Base-by-base conservation (phyloP, 2,888 invertebrate species). In the Lasioglossum villosulum region DNA sequence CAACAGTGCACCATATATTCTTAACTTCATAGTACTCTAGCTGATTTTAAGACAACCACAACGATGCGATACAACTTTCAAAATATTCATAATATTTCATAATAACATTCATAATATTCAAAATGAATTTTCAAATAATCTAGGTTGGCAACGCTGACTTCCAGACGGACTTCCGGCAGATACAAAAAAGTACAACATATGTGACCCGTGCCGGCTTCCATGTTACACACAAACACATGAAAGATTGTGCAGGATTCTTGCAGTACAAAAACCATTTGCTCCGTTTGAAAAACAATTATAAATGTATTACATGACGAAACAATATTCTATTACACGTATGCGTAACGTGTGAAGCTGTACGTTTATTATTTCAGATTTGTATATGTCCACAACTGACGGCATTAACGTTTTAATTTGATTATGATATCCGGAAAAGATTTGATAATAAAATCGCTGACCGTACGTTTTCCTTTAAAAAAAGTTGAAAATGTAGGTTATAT, bases 91-190 rank as follows among this genome's bases (percentile, higher is more conserved):
- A 37, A 4, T 37, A 37, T 37, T 37, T 37, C 4, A 37, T 37
- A 37, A 37, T 37, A 37, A 37, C 4, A 37, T 37, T 37, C 37
- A 37, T 37, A 37, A 37, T 37, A 37, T 37, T 37, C 37, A 37
- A 37, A 37, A 37, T 37, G 37, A 37, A 37, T 4, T 37, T 37
- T 42, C 42, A 42, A 42, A 42, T 14, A 14, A 42, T 42, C 42
- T 42, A 42, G 12, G 12, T 42, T 14, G 42, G 14, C 42, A 42
- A 42, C 42, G 14, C 14, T 42, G 42, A 42, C 42, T 42, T 42
- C 59, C 23, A n/a, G 68, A 80, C 56, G 66, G 56, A 80, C 56
- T 88, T 88, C 84, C 88, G 88, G 84, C 59, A 74, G 81, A 84
- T 87, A 87, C 81, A 77, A 87, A 87, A 81, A 68, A 30, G 63